Base-by-base conservation (phyloP, 2,888 invertebrate species). In the Marasmarcha lunaedactyla region DNA sequence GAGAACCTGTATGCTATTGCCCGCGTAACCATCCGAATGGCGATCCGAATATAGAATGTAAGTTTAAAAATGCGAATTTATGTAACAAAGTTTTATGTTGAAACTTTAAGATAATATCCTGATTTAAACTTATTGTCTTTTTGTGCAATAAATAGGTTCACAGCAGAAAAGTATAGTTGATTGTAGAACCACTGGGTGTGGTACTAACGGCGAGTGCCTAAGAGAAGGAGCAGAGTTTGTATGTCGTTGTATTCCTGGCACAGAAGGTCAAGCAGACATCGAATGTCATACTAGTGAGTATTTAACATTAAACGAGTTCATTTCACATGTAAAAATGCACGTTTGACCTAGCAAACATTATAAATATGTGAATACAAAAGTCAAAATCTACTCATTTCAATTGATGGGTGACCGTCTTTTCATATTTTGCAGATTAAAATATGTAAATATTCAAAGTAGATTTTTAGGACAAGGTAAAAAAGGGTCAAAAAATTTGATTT, bases 31-130 rank as follows among this genome's bases (percentile, higher is more conserved):
- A 87, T 73, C 94, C 95, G 36, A 86, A 89, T 45, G 95, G 95
- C 41, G 92, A 95, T 85, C 93, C 95, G 14, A 89, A 90, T 59
- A 88, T 90, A 55, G 90, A 92, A 87, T 95, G 95, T 95, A 83
- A 88, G 91, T 87, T 51, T 51, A 35, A 38, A 11, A n/a, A 20
- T 20, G 20, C 4, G 7, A 20, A 20, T 20, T 20, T 20, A 9
- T 12, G 14, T 14, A 11, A 35, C 20, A 20, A 5, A 20, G 4
- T 20, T 20, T 20, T 20, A 20, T 20, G 20, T 5, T 5, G 4
- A 7, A 20, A 20, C 3, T 20, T 20, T 20, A 20, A 3, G 7
- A 20, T 20, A 20, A 3, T 20, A 20, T n/a, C n/a, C n/a, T n/a
- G n/a, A n/a, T n/a, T n/a, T n/a, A n/a, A n/a, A n/a, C n/a, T n/a